Percentiles rank a stretch among this genome's conserved stretches.
phyloP scores from a whole-genome alignment of 30 jellyfish, hydroid and myxozoan species.

The Chrysaora quinquecirrha region DNA sequence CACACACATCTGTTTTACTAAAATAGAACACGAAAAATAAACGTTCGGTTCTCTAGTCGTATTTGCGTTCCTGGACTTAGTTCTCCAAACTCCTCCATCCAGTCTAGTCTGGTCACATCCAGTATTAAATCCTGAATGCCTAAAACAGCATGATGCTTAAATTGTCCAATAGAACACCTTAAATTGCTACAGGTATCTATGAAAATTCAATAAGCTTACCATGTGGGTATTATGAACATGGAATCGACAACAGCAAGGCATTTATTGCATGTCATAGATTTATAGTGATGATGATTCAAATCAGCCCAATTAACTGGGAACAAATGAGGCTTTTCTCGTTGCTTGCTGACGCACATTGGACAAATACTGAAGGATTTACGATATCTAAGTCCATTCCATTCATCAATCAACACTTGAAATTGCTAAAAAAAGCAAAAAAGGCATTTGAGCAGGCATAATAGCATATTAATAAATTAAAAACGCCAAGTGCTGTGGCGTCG shows the following conservation, averaged over 20 bases:
- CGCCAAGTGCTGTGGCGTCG: no score
- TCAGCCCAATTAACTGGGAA: background rate
- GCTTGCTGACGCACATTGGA: slow-evolving; percentile 37
- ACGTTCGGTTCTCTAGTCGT: background rate
- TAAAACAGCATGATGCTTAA: background rate
- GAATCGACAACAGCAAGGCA: slow-evolving; percentile 15
- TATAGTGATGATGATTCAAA: background rate
- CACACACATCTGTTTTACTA: no score
- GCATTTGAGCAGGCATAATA: no score
- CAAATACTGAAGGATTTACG: slow-evolving; percentile 36
- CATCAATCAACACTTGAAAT: slow-evolving; percentile 21
- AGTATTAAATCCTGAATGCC: no score
- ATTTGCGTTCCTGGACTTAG: background rate
- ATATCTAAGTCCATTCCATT: slow-evolving; percentile 48
- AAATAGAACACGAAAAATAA: no score
- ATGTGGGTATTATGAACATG: slow-evolving; percentile 16
- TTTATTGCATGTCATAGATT: slow-evolving; percentile 8
- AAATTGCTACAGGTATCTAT: background rate
- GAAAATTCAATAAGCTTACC: slow-evolving; percentile 6
- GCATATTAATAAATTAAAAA: background rate
- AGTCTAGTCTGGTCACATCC: no score
- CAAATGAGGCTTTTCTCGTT: slow-evolving; percentile 10
- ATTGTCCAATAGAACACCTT: background rate
- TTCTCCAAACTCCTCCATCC: no score
- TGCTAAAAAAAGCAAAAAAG: slow-evolving; percentile 12